These are phyloP conservation scores for Eupristina koningsbergeri DNA, from an alignment of 1,140 invertebrate genomes.

Conservation along the genomic window DNA sequence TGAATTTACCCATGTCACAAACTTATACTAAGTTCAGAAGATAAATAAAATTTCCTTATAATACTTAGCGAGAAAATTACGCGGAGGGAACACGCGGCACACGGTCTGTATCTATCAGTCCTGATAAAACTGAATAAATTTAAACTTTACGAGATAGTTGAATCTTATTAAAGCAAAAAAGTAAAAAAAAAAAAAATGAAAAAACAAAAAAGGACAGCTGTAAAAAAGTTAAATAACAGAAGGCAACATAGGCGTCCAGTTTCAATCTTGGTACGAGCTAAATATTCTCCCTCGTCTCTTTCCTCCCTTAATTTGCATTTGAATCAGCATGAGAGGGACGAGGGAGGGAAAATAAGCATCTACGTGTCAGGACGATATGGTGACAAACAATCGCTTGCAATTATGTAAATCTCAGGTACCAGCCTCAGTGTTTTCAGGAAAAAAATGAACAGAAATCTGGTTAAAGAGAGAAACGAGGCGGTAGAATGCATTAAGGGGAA, in stretches of 20 bases:
- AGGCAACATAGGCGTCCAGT: not conserved
- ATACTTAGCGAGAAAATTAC: constrained; percentile 36
- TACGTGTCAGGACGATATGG: constrained; percentile 59
- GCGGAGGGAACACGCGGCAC: not conserved
- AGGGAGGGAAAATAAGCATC: constrained; percentile 41
- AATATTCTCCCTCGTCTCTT: constrained; percentile 16
- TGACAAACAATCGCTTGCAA: constrained; percentile 71
- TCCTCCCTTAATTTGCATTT: constrained; percentile 65
- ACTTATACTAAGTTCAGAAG: constrained; percentile 8
- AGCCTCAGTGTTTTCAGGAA: constrained; percentile 51
- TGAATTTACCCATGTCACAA: constrained; percentile 12
- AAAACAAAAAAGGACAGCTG: not conserved
- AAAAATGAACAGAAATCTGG: not conserved
- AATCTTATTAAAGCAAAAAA: constrained; percentile 23
- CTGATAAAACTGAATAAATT: constrained; percentile 37
- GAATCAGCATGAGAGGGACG: constrained; percentile 66
- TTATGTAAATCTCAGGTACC: constrained; percentile 68
- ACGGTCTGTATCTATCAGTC: constrained; percentile 15
- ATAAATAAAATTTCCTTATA: constrained; percentile 11
- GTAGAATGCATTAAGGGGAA: constrained; percentile 23
- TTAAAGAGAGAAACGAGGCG: not conserved
- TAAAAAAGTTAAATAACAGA: constrained; percentile 25
- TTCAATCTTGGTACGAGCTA: constrained; percentile 13
- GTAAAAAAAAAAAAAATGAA: no score
- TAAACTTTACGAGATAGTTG: constrained; percentile 34